These are phyloP conservation scores for Hyperoplus lanceolatus DNA, from an alignment of 2,797 vertebrate species.

Conservation along the genomic window DNA sequence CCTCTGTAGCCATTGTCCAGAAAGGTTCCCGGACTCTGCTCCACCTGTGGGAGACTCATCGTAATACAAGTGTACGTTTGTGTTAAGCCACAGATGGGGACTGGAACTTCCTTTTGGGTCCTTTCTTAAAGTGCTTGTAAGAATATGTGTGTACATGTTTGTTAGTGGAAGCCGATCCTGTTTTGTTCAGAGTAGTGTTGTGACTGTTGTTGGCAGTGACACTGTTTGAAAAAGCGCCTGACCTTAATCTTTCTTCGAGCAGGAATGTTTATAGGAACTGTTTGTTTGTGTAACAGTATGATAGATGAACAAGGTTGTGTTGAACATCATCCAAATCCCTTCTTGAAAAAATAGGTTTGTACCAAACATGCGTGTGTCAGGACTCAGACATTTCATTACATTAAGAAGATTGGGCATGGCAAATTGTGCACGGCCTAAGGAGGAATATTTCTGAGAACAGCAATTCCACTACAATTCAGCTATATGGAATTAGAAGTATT, in stretches of 20 bases:
- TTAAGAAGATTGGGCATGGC: not conserved
- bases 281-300: conserved; percentile 21
- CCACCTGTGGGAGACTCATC: conserved; percentile 7
- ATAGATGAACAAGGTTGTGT: not conserved
- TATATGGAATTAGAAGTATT: not conserved
- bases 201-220: conserved; percentile 16
- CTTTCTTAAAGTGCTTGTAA: not conserved
- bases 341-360: conserved; percentile 5
- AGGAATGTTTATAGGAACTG: conserved; percentile 14
- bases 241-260: conserved; percentile 46
- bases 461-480: not conserved
- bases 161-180: conserved; percentile 11
- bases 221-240: conserved; percentile 47
- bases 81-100: not conserved
- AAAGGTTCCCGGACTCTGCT: conserved; percentile 24
- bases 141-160: conserved; percentile 5
- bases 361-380: not conserved
- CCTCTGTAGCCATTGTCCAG: conserved; percentile 53
- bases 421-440: not conserved
- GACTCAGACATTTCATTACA: conserved; percentile 2
- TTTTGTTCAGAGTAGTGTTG: conserved; percentile 10
- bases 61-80: conserved; percentile 5
- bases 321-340: conserved; percentile 20
- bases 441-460: not conserved
- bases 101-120: not conserved